Base-by-base conservation (phyloP, 2,888 invertebrate species). In the Drosophila infuscata region DNA sequence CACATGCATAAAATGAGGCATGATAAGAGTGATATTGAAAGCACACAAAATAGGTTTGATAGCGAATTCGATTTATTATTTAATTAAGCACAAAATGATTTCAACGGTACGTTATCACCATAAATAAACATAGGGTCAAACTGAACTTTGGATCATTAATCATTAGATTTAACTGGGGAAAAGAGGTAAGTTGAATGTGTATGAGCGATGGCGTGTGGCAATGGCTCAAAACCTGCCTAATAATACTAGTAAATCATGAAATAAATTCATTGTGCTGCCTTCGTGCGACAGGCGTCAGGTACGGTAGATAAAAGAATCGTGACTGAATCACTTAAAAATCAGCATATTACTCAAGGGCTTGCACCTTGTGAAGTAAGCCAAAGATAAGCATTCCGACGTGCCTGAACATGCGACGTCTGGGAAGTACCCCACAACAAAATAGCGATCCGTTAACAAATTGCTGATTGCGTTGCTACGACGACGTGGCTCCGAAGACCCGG, bases 111-210 rank as follows among this genome's bases (percentile, higher is more conserved):
- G 88, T 64, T 79, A 76, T 70, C 48, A 57, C 67, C 76, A 11
- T 54, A 89, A 84, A 89, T 84, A 84, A 73, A 72, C 54, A 63
- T 59, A 49, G 69, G 62, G 61, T 54, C 49, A 32, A 30, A 32
- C 6, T 74, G 78, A 73, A 87, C 87, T 87, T 90, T 90, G 87
- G 69, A 90, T 56, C 49, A 75, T 87, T 89, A 82, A 68, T 87
- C 90, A 87, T 78, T 66, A 51, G 46, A 38, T 35, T 38, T 20
- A 36, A 59, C 17, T 56, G 8, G 32, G 30, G 25, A 54, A 52
- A 65, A 49, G 62, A 36, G 29, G 43, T 54, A 46, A 64, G n/a
- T 30, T 29, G 7, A 11, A 29, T 32, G 33, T 41, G 17, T 52
- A 36, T 64, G 36, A 58, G 49, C 32, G 49, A 51, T 30, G 64